Evolutionary conservation across 2,797 vertebrate genomes (phyloP).

Genomic region (Acrocephalus scirpaceus): DNA sequence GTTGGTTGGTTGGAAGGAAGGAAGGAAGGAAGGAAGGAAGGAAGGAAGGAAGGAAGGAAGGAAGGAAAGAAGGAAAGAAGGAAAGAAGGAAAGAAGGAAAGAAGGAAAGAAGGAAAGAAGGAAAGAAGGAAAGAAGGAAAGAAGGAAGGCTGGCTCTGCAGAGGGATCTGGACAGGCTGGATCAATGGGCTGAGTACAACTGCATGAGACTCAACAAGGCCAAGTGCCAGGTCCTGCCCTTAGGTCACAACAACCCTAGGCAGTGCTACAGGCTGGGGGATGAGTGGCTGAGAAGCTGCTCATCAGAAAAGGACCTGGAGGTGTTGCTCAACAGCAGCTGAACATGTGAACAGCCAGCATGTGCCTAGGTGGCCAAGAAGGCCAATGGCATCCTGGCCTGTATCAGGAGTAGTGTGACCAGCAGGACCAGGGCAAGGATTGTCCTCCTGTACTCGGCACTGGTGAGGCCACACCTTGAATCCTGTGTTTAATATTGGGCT

Average conservation of each 20-base stretch:
- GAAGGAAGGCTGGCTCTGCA: background rate
- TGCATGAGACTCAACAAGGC: background rate
- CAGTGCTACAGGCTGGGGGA: background rate
- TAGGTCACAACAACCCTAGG: background rate
- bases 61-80: background rate
- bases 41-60: too few species aligned
- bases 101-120: background rate
- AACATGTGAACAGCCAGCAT: background rate
- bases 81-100: background rate
- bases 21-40: too few species aligned
- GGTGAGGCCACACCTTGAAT: background rate
- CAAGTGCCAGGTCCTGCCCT: background rate
- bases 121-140: background rate
- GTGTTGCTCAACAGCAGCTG: background rate
- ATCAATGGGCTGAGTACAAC: accelerated
- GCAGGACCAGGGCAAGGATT: background rate
- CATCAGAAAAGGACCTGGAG: background rate
- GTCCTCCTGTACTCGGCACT: background rate
- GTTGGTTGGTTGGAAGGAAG: background rate
- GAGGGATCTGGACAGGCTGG: background rate
- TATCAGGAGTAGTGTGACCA: background rate
- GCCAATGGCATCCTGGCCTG: background rate
- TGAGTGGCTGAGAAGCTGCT: background rate
- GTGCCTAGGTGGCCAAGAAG: background rate
- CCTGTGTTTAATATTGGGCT: background rate